phyloP scores from a whole-genome alignment of 2,797 vertebrate species.

The Acanthis flammea region DNA sequence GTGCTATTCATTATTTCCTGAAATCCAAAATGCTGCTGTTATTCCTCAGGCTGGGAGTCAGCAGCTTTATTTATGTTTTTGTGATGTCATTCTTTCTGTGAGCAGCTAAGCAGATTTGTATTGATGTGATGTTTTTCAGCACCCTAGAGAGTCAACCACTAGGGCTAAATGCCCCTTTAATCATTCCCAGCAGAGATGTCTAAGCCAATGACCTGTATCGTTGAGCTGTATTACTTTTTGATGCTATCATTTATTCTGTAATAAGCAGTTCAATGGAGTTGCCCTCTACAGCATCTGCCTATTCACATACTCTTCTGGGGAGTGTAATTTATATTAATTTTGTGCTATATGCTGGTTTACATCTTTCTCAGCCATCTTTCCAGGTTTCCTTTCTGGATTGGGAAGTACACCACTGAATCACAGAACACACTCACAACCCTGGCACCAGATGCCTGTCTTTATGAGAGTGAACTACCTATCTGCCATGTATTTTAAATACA shows the following conservation, averaged over 20 bases:
- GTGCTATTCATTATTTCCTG: background rate
- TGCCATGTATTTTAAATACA: background rate
- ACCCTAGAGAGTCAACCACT: background rate
- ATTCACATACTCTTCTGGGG: background rate
- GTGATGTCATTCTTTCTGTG: background rate
- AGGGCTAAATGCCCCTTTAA: slow-evolving; percentile 23
- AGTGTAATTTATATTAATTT: background rate
- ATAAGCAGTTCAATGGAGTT: background rate
- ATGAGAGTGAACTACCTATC: background rate
- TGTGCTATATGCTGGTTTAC: background rate
- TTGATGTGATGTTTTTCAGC: slow-evolving; percentile 29
- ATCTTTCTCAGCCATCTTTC: background rate
- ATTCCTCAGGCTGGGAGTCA: background rate
- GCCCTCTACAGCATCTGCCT: background rate
- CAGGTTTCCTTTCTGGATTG: background rate
- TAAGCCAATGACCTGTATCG: slow-evolving; percentile 30
- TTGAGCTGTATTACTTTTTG: slow-evolving; percentile 19
- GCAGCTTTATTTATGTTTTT: background rate
- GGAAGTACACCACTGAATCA: background rate
- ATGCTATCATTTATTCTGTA: slow-evolving; percentile 41
- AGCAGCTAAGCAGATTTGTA: slow-evolving; percentile 35
- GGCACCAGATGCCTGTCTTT: background rate
- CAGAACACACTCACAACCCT: background rate
- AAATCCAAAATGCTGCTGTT: background rate
- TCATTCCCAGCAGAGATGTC: slow-evolving; percentile 9